Percentiles rank a stretch among this genome's conserved stretches.
These are phyloP conservation scores for Orchesella flavescens DNA, from an alignment of 2,888 invertebrate genomes.

Conservation along the genomic window DNA sequence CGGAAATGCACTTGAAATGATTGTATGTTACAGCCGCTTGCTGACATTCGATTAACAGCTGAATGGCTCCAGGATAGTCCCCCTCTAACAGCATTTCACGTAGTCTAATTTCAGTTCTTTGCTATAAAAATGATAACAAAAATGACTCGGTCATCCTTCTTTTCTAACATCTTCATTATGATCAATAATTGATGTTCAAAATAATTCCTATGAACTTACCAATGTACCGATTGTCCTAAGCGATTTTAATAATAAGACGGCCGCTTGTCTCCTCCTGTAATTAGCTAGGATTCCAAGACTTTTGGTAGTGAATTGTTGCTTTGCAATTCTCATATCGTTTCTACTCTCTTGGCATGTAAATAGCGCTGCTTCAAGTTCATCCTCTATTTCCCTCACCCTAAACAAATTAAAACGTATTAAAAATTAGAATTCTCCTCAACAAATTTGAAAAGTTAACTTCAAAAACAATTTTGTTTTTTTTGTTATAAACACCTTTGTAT, in stretches of 20 bases:
- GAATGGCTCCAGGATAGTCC: slow-evolving; percentile 92
- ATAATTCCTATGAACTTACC: slow-evolving; percentile 74
- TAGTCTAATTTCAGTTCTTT: slow-evolving; percentile 88
- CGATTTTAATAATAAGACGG: slow-evolving; percentile 85
- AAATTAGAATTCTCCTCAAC: not conserved
- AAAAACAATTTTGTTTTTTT: too few relatives aligned
- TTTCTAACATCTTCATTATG: too few relatives aligned
- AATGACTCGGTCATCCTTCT: too few relatives aligned
- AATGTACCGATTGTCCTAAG: slow-evolving; percentile 86
- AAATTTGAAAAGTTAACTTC: not conserved
- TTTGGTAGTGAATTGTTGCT: slow-evolving; percentile 87
- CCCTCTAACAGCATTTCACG: slow-evolving; percentile 87
- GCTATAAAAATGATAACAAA: slow-evolving; percentile 75
- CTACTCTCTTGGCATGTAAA: slow-evolving; percentile 84
- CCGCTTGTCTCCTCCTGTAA: slow-evolving; percentile 89
- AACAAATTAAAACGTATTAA: slow-evolving; percentile 54
- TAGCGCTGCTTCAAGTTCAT: slow-evolving; percentile 81
- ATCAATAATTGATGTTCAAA: not conserved
- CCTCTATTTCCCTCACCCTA: slow-evolving; percentile 82
- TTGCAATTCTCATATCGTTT: slow-evolving; percentile 83
- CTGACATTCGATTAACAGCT: slow-evolving; percentile 90
- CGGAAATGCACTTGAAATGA: slow-evolving; percentile 93
- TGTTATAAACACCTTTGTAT: slow-evolving; percentile 78
- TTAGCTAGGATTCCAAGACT: slow-evolving; percentile 93
- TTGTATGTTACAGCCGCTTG: slow-evolving; percentile 88